Evolutionary conservation across 2,113 vertebrate genomes (phyloP).

Genomic region (Orientallactaga bullata): DNA sequence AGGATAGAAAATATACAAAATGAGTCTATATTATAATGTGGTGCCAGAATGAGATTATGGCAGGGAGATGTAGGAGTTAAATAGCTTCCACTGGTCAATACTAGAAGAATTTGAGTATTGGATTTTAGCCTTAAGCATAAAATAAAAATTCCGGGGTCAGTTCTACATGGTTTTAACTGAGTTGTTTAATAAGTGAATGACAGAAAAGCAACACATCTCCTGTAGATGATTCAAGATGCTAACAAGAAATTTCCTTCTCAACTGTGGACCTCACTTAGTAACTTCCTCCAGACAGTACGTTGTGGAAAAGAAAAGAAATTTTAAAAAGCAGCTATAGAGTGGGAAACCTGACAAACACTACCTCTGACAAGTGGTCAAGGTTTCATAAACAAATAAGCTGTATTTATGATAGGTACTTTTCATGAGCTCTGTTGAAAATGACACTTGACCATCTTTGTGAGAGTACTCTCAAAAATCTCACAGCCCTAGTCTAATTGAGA

Average conservation of each 20-base stretch:
- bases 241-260: not conserved
- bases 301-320: not conserved
- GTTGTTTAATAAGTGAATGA: not conserved
- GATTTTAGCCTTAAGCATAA: slow-evolving; percentile 12
- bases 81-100: not conserved
- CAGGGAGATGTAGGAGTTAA: not conserved
- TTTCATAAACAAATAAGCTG: no score
- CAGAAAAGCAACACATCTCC: not conserved
- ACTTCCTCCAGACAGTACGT: not conserved
- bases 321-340: not conserved
- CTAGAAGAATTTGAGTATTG: not conserved
- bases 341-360: not conserved
- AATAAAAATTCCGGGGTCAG: not conserved
- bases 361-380: not conserved
- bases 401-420: not conserved
- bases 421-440: not conserved
- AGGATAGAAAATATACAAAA: not conserved
- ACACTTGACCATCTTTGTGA: not conserved
- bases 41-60: not conserved
- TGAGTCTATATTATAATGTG: not conserved
- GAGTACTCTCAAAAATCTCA: not conserved
- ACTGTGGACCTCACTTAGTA: not conserved
- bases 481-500: not conserved
- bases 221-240: not conserved
- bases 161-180: not conserved